These are phyloP conservation scores for Drymonia ruficornis DNA, from an alignment of 2,888 invertebrate species.

Conservation along the genomic window DNA sequence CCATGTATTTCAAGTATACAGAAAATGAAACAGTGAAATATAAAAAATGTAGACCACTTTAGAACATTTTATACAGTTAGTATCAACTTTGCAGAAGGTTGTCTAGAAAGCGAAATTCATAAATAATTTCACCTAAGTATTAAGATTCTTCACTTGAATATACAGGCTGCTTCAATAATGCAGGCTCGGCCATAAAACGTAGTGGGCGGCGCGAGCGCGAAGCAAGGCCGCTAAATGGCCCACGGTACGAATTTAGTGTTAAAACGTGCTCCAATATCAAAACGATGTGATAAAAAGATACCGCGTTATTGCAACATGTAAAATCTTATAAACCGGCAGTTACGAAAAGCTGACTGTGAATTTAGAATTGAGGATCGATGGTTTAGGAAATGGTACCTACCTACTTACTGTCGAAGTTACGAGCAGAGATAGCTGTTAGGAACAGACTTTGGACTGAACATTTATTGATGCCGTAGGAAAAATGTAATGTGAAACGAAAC, in stretches of 20 bases:
- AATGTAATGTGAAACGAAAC: no score
- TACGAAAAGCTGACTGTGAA: constrained; percentile 35
- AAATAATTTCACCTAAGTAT: constrained; percentile 57
- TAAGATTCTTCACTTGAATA: constrained; percentile 61
- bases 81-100: constrained; percentile 8
- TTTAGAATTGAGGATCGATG: constrained; percentile 6
- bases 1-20: no score
- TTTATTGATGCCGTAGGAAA: no score
- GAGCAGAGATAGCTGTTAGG: neutral
- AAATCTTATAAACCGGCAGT: constrained; percentile 33
- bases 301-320: constrained; percentile 58
- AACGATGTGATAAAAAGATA: constrained; percentile 72
- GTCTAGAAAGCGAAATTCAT: constrained; percentile 42
- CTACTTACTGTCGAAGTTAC: no score
- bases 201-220: constrained; percentile 50
- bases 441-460: neutral
- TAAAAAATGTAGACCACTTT: no score
- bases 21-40: no score
- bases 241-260: constrained; percentile 69
- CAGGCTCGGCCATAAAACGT: constrained; percentile 69
- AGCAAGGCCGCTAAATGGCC: constrained; percentile 72
- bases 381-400: neutral
- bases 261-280: constrained; percentile 72
- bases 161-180: constrained; percentile 69
- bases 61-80: neutral